Evolutionary conservation across 2,888 invertebrate species (phyloP).

Genomic region (Lathronympha strigana): DNA sequence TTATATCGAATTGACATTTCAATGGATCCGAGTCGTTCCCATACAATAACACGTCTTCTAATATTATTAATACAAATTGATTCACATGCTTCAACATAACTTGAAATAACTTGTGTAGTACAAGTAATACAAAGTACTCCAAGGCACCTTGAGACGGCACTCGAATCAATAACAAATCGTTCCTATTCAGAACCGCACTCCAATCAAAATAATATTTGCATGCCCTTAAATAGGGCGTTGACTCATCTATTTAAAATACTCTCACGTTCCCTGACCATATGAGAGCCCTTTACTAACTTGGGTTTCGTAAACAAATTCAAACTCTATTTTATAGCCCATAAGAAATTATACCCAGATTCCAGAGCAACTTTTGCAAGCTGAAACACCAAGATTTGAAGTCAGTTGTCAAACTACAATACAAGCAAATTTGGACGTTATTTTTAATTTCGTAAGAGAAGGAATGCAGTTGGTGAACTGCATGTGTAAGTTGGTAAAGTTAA

Average conservation of each 20-base stretch:
- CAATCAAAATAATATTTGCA: conserved; percentile 39
- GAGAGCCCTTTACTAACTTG: conserved; percentile 10
- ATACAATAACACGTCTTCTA: neutral
- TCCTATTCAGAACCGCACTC: conserved; percentile 15
- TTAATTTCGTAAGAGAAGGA: neutral
- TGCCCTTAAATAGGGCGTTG: conserved; percentile 32
- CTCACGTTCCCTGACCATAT: conserved; percentile 29
- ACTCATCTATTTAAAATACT: conserved; percentile 36
- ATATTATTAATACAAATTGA: conserved; percentile 4
- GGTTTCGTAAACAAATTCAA: neutral
- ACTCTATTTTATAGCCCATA: neutral
- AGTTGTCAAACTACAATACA: neutral
- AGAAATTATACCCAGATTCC: neutral
- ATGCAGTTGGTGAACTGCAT: neutral
- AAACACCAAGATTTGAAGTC: neutral
- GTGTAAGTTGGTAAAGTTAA: conserved; percentile 8
- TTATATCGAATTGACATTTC: no score
- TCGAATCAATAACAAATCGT: conserved; percentile 23
- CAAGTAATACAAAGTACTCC: conserved; percentile 16
- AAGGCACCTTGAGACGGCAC: conserved; percentile 12
- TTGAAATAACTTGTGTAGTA: neutral
- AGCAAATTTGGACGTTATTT: neutral
- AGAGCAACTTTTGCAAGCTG: neutral
- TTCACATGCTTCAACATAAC: neutral
- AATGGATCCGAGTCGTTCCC: neutral